A percentile compares a stretch with the other conserved stretches of the same genome.
Evolutionary conservation across 2,113 vertebrate genomes (phyloP).

Genomic region (Halcyon senegalensis): DNA sequence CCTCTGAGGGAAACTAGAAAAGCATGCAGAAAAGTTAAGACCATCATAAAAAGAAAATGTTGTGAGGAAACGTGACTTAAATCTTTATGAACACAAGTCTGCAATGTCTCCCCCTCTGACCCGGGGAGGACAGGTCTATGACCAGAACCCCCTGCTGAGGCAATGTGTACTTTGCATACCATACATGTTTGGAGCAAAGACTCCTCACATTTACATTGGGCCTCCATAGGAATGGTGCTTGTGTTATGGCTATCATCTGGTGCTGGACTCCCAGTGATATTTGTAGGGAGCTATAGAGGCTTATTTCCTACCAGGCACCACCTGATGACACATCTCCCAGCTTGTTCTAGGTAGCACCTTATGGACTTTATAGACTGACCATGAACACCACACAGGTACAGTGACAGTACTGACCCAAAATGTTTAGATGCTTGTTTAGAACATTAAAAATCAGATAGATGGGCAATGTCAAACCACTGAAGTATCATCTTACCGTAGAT

Average conservation of each 20-base stretch:
- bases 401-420: neutral
- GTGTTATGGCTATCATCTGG: neutral
- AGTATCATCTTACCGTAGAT: neutral
- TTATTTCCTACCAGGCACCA: neutral
- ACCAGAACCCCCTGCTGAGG: neutral
- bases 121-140: neutral
- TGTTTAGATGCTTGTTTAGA: neutral
- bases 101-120: neutral
- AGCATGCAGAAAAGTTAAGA: neutral
- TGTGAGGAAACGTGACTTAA: neutral
- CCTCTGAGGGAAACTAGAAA: constrained; percentile 9
- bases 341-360: neutral
- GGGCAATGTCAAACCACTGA: neutral
- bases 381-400: neutral
- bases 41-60: neutral
- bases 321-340: neutral
- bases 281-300: neutral
- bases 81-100: neutral
- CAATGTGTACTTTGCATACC: neutral
- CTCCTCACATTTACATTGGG: neutral
- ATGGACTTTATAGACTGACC: neutral
- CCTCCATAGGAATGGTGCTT: accelerated
- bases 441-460: neutral
- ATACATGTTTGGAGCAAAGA: neutral
- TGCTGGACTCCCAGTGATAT: neutral